Evolutionary conservation across 92 coral and sea anemone genomes (phyloP).

Genomic region (Epizoanthus ramosus): DNA sequence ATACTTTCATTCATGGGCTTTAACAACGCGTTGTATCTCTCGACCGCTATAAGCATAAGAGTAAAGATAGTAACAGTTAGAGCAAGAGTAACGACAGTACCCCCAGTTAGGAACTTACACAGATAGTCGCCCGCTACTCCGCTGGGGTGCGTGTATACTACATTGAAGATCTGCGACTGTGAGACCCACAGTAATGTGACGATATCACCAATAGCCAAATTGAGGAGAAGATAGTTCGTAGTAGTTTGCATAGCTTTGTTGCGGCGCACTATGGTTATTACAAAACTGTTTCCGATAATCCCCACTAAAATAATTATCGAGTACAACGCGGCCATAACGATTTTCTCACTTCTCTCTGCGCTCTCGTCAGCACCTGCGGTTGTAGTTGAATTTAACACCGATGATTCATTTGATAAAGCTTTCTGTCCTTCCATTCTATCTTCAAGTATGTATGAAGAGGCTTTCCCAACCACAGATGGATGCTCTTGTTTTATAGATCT

Average conservation of each 20-base stretch:
- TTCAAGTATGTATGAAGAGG: background rate
- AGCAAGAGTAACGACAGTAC: background rate
- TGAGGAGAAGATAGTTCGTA: constrained; percentile 41
- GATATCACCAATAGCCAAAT: constrained; percentile 30
- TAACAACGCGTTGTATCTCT: constrained; percentile 2
- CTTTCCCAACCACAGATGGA: background rate
- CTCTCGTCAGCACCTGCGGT: background rate
- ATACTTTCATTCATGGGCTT: background rate
- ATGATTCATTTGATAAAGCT: background rate
- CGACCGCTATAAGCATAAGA: background rate
- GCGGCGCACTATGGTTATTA: constrained; percentile 28
- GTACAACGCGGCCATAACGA: constrained; percentile 31
- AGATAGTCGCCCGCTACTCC: constrained; percentile 6
- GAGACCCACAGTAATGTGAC: constrained; percentile 3
- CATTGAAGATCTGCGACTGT: constrained; percentile 10
- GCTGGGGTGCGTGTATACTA: background rate
- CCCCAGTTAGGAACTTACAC: background rate
- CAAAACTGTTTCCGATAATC: constrained; percentile 27
- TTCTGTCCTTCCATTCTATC: background rate
- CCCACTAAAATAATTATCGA: constrained; percentile 24
- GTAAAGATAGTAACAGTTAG: background rate
- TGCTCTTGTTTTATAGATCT: too few species aligned
- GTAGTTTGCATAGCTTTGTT: constrained; percentile 50
- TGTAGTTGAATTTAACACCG: background rate
- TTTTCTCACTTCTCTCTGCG: background rate